Base-by-base conservation (phyloP, 2,888 invertebrate genomes). In the Phasia obesa region DNA sequence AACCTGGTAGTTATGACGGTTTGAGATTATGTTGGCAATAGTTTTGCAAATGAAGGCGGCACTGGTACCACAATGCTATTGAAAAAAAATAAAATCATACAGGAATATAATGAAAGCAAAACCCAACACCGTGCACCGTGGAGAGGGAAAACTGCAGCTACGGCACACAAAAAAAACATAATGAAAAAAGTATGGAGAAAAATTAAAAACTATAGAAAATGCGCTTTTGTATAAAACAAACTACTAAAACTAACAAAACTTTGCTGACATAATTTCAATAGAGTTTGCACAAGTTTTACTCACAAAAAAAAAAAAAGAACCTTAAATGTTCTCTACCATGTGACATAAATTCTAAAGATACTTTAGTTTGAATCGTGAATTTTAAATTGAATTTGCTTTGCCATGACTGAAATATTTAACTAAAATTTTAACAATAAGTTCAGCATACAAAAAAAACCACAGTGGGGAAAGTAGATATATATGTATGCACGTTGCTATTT, bases 251-350 rank as follows among this genome's bases (percentile, higher is more conserved):
- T 65, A 78, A 78, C 69, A 75, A 71, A 83, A 79, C 79, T 83
- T 75, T 65, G 62, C 70, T 79, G 83, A 79, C 79, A 83, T 83
- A 59, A 83, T 83, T 79, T 70, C 64, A 49, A 83, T 70, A 64
- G 47, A 83, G 65, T 75, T 75, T 82, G 21, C 60, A 51, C 42
- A 60, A 76, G 42, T 57, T 69, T 31, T 69, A n/a, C 5, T 55
- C 25, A 3, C 19, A 44, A 44, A 42, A 59, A 59, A 25, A 13
- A 42, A n/a, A 17, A 65, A 65, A 13, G 13, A 57, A 74, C 25
- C 31, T 44, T 64, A 23, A 64, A 75, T 21, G 7, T n/a, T n/a
- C 49, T 53, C 31, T 67, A 38, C 59, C 51, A 49, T 75, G 53
- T 71, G 60, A 79, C 79, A 79, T 71, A 65, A 75, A 67, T 71